A percentile compares a stretch with the other conserved stretches of the same genome.
Evolutionary conservation across 2,113 vertebrate genomes (phyloP).

Genomic region (Bettongia penicillata): DNA sequence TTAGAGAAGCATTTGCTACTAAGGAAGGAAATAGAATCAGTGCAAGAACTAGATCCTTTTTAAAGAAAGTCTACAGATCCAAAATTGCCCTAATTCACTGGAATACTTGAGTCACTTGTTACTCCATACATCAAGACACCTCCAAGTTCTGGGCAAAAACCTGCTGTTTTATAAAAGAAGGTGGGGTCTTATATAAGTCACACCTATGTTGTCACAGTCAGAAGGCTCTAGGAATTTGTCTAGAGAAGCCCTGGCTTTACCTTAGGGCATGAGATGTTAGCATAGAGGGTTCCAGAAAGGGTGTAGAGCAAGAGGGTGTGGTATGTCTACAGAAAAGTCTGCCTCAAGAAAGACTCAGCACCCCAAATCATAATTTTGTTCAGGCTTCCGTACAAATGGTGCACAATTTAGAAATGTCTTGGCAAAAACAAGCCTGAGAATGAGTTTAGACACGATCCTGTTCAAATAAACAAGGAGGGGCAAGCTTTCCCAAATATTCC

Average conservation of each 20-base stretch:
- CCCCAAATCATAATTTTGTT: background rate
- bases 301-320: background rate
- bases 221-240: background rate
- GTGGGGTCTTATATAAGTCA: background rate
- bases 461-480: background rate
- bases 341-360: background rate
- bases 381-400: background rate
- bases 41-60: no score
- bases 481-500: background rate
- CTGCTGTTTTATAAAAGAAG: no score
- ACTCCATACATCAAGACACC: no score
- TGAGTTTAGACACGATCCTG: slow-evolving; percentile 17
- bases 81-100: background rate
- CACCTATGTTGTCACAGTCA: background rate
- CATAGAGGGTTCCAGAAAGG: background rate
- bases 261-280: background rate
- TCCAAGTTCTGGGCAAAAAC: background rate
- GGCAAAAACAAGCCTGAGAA: background rate
- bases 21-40: no score
- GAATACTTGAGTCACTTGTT: background rate
- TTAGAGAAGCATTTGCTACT: background rate
- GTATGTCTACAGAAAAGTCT: background rate
- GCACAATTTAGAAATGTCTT: background rate
- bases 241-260: background rate
- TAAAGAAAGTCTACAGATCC: background rate